Conservation (phyloP, 2,113 vertebrate species). For the Zonotrichia leucophrys region DNA sequence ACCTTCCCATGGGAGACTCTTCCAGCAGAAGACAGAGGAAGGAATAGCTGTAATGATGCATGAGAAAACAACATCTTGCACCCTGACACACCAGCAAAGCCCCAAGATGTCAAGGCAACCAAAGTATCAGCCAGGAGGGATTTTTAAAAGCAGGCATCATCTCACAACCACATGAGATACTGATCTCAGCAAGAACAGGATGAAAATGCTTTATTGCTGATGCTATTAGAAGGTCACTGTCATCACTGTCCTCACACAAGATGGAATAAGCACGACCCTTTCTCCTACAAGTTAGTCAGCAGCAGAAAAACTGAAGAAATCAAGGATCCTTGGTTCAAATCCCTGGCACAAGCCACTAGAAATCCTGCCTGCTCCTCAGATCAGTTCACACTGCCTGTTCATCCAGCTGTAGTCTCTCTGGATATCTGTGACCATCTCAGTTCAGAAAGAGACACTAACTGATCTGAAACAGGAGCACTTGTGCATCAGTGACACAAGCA, state of each 20-base stretch:
- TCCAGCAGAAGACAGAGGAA: not conserved
- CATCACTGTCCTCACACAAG: not conserved
- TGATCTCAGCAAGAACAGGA: not conserved
- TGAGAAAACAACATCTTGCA: not conserved
- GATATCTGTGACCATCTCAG: not conserved
- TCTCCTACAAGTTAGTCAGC: not conserved
- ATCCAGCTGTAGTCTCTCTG: accelerated
- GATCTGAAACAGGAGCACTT: not conserved
- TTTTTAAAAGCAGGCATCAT: not conserved
- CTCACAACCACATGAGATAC: not conserved
- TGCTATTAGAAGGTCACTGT: not conserved
- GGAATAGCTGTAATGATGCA: not conserved
- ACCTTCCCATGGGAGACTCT: not conserved
- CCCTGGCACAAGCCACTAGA: not conserved
- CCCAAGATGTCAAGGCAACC: not conserved
- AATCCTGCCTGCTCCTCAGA: not conserved
- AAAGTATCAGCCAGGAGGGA: not conserved
- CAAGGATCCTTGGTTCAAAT: not conserved
- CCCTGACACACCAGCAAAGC: not conserved
- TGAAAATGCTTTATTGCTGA: not conserved
- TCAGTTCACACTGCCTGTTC: not conserved
- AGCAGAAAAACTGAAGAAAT: not conserved
- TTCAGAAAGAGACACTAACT: not conserved
- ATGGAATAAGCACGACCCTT: not conserved
- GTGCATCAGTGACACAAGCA: not conserved